Conservation (phyloP, 2,888 invertebrate species). For the Latheticus oryzae region DNA sequence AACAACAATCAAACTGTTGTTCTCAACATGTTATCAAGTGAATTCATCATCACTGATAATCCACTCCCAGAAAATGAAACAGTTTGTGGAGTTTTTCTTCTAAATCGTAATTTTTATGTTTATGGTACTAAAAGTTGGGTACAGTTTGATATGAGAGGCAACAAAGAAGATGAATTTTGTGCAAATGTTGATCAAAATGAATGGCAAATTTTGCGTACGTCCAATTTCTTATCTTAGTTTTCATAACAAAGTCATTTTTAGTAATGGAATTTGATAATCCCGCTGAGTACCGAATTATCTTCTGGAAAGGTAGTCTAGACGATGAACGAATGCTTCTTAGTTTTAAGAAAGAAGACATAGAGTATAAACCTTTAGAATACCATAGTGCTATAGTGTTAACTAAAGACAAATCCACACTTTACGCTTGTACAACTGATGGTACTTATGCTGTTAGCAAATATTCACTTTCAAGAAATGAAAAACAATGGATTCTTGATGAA, state of each 20-base stretch:
- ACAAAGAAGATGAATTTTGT: slow-evolving; percentile 71
- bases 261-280: slow-evolving; percentile 79
- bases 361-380: slow-evolving; percentile 43
- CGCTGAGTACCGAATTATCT: slow-evolving; percentile 77
- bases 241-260: too few relatives aligned
- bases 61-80: slow-evolving; percentile 78
- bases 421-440: slow-evolving; percentile 76
- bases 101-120: slow-evolving; percentile 80
- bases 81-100: slow-evolving; percentile 74
- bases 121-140: slow-evolving; percentile 83
- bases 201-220: slow-evolving; percentile 81
- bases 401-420: slow-evolving; percentile 74
- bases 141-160: slow-evolving; percentile 82
- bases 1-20: slow-evolving; percentile 96
- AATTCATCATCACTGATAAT: slow-evolving; percentile 88
- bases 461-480: slow-evolving; percentile 63
- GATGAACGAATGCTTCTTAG: slow-evolving; percentile 73
- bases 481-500: slow-evolving; percentile 72
- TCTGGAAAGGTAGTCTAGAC: slow-evolving; percentile 87
- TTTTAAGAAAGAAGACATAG: slow-evolving; percentile 45
- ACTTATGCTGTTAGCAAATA: slow-evolving; percentile 70
- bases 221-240: too few relatives aligned
- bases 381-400: slow-evolving; percentile 75
- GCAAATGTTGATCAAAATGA: slow-evolving; percentile 70
- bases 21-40: slow-evolving; percentile 93